phyloP scores from a whole-genome alignment of 2,888 invertebrate genomes.

The Tiphia femorata region DNA sequence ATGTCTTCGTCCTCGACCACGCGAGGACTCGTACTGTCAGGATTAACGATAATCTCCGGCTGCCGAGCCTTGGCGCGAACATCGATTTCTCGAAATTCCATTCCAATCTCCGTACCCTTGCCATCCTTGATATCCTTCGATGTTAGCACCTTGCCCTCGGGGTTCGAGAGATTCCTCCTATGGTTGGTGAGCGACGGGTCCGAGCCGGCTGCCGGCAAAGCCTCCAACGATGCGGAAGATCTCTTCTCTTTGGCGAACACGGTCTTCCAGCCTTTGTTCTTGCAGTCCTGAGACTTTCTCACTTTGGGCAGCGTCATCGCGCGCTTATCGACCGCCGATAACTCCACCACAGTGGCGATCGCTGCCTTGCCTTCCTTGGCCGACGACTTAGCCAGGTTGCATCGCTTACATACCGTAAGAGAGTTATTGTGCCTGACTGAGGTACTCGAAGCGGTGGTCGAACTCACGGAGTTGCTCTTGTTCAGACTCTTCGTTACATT shows the following conservation, averaged over 20 bases:
- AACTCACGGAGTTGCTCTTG: constrained; percentile 58
- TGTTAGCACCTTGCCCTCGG: constrained; percentile 54
- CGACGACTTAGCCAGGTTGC: constrained; percentile 49
- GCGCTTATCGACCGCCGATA: constrained; percentile 54
- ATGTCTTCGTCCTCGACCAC: constrained; percentile 48
- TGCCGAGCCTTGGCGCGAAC: constrained; percentile 35
- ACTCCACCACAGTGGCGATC: constrained; percentile 45
- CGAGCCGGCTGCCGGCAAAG: constrained; percentile 47
- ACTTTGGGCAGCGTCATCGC: constrained; percentile 66
- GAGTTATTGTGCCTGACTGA: constrained; percentile 40
- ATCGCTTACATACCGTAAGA: constrained; percentile 55
- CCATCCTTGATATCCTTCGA: constrained; percentile 31
- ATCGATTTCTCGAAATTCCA: constrained; percentile 57
- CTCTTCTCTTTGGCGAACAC: constrained; percentile 65
- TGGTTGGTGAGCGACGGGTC: constrained; percentile 48
- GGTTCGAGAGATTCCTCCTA: constrained; percentile 60
- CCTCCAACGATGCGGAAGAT: constrained; percentile 63
- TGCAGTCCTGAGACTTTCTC: constrained; percentile 59
- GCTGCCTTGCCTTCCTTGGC: constrained; percentile 39
- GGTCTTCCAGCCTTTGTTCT: constrained; percentile 62
- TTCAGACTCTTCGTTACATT: constrained; percentile 42
- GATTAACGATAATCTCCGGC: constrained; percentile 59
- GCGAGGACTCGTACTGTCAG: constrained; percentile 29
- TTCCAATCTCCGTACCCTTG: constrained; percentile 36
- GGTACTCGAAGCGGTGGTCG: constrained; percentile 21